Percentiles rank a stretch among this genome's conserved stretches.
phyloP scores from a whole-genome alignment of 2,113 vertebrate genomes.

The Mesitornis unicolor region DNA sequence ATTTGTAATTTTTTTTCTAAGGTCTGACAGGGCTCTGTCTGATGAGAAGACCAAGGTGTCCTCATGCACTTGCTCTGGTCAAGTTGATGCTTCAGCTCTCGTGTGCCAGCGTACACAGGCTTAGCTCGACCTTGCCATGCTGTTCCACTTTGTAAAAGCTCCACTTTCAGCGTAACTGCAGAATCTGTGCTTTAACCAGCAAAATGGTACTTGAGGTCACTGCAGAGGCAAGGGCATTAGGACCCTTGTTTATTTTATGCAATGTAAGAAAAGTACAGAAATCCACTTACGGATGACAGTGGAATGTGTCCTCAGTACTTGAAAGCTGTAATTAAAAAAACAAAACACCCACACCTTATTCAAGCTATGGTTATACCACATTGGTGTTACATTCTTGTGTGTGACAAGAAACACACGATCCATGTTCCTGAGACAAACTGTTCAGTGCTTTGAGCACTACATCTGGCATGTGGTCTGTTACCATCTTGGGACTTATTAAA shows the following conservation, averaged over 20 bases:
- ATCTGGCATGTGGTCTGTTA: conserved; percentile 93
- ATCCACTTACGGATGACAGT: not conserved
- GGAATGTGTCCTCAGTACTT: not conserved
- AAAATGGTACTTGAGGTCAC: rapidly evolving
- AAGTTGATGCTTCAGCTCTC: rapidly evolving
- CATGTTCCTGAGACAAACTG: conserved; percentile 74
- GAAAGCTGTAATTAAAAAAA: not conserved
- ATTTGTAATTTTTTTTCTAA: rapidly evolving
- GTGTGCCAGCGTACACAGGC: rapidly evolving
- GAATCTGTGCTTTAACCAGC: not conserved
- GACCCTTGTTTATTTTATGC: not conserved
- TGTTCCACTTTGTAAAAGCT: rapidly evolving
- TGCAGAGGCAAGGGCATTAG: not conserved
- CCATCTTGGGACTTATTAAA: conserved; percentile 93
- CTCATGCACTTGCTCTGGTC: rapidly evolving
- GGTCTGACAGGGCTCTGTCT: not conserved
- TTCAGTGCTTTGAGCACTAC: conserved; percentile 81
- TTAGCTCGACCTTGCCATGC: rapidly evolving
- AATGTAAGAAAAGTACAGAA: not conserved
- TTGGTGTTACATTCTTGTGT: not conserved
- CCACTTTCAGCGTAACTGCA: not conserved
- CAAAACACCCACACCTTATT: not conserved
- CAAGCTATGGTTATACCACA: not conserved
- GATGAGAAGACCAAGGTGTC: rapidly evolving
- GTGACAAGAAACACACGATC: conserved; percentile 75